Conservation (phyloP, 2,113 vertebrate genomes). For the Grallaria varia region DNA sequence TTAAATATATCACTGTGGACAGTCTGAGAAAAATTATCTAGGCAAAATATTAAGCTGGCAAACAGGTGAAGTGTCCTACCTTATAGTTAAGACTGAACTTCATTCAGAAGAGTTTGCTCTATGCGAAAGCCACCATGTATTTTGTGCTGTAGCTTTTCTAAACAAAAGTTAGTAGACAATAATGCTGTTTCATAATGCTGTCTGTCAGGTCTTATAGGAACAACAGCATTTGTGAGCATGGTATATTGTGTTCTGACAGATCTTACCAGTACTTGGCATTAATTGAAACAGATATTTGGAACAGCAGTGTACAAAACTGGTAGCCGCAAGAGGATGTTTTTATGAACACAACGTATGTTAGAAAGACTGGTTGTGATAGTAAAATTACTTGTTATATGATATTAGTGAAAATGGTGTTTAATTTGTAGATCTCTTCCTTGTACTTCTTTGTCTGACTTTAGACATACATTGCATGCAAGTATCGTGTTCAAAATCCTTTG, state of each 20-base stretch:
- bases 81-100: not conserved
- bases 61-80: not conserved
- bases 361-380: not conserved
- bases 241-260: not conserved
- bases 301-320: not conserved
- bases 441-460: not conserved
- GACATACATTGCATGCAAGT: rapidly evolving
- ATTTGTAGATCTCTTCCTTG: not conserved
- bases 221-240: not conserved
- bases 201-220: not conserved
- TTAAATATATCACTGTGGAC: not conserved
- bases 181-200: not conserved
- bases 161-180: not conserved
- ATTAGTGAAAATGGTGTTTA: not conserved
- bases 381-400: not conserved
- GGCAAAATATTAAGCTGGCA: not conserved
- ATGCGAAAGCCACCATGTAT: not conserved
- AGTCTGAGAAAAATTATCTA: not conserved
- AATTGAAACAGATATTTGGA: not conserved
- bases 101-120: not conserved
- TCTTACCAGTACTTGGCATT: not conserved
- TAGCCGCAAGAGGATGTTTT: not conserved
- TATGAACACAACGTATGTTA: not conserved
- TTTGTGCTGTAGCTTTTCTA: not conserved
- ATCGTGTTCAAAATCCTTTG: not conserved